phyloP scores from a whole-genome alignment of 2,888 invertebrate genomes.

The Frankliniella fusca region DNA sequence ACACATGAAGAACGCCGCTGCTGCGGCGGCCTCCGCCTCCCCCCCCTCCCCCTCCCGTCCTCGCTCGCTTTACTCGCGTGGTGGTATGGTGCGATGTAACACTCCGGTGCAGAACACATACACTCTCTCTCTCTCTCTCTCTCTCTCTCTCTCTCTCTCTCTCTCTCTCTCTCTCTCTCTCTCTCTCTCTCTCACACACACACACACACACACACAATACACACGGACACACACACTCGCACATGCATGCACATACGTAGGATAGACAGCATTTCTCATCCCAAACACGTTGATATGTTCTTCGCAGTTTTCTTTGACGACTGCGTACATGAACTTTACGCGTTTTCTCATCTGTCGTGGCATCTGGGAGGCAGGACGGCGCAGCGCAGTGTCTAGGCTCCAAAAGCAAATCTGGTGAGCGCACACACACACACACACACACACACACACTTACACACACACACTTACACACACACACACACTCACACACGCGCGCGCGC shows the following conservation, averaged over 20 bases:
- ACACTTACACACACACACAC: too few relatives aligned
- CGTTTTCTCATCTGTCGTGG: too few relatives aligned
- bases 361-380: background rate
- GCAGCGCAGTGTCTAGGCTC: background rate
- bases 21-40: background rate
- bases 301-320: too few relatives aligned
- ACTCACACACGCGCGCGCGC: too few relatives aligned
- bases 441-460: too few relatives aligned
- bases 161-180: conserved; percentile 17
- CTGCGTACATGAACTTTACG: too few relatives aligned
- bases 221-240: conserved; percentile 4
- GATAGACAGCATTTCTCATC: background rate
- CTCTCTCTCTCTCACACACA: conserved; percentile 27
- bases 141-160: conserved; percentile 29
- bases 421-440: too few relatives aligned
- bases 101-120: background rate
- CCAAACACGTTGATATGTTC: background rate
- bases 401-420: too few relatives aligned
- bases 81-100: background rate
- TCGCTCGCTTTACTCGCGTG: background rate
- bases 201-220: background rate
- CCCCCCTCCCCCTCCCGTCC: background rate
- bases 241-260: background rate
- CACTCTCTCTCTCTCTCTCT: conserved; percentile 28
- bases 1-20: background rate